Conservation (phyloP, 2,113 vertebrate genomes). For the Pteruthius melanotis region DNA sequence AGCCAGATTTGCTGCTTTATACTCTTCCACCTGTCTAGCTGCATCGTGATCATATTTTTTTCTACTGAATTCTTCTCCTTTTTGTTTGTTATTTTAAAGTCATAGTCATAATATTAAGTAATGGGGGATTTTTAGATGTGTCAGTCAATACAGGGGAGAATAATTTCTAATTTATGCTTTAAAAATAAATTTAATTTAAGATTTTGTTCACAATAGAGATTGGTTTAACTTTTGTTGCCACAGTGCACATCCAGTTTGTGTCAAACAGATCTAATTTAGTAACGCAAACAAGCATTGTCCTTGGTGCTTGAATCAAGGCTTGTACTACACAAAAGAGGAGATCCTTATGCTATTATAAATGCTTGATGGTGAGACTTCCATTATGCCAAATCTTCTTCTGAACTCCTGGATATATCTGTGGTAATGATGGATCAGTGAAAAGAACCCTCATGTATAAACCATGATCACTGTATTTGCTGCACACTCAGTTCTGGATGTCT, state of each 20-base stretch:
- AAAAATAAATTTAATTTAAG: conserved; percentile 18
- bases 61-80: not conserved
- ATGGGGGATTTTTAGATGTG: not conserved
- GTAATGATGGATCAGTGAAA: not conserved
- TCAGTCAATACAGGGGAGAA: not conserved
- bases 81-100: not conserved
- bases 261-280: conserved; percentile 16
- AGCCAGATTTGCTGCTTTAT: conserved; percentile 13
- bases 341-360: not conserved
- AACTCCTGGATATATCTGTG: not conserved
- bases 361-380: not conserved
- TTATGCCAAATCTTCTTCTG: not conserved
- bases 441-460: not conserved
- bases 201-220: not conserved
- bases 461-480: not conserved
- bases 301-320: not conserved
- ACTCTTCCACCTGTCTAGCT: conserved; percentile 41
- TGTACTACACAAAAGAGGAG: not conserved
- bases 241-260: not conserved
- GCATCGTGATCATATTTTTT: not conserved
- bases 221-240: not conserved
- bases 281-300: not conserved
- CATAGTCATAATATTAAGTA: not conserved
- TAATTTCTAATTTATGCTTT: not conserved
- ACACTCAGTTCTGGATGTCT: not conserved